Percentiles rank a stretch among this genome's conserved stretches.
Evolutionary conservation across 2,888 invertebrate genomes (phyloP).

Genomic region (Nomada flava): DNA sequence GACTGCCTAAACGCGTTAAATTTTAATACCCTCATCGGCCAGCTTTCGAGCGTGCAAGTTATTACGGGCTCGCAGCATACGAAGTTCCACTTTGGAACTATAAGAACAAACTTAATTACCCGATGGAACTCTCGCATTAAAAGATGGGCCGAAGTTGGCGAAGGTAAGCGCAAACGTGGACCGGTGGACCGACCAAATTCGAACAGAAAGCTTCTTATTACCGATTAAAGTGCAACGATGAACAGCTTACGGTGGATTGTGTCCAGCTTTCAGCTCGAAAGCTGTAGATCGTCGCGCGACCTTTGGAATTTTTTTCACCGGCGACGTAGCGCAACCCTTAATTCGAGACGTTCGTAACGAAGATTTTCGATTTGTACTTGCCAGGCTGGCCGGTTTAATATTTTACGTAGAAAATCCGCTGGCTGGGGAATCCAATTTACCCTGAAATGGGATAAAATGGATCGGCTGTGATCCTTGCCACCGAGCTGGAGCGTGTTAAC

Average conservation of each 20-base stretch:
- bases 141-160: not conserved
- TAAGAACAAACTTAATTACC: slow-evolving; percentile 18
- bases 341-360: slow-evolving; percentile 8
- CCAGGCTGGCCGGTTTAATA: slow-evolving; percentile 42
- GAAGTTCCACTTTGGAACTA: not conserved
- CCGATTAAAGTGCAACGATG: not conserved
- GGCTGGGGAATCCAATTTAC: slow-evolving; percentile 47
- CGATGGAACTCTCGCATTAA: not conserved
- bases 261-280: not conserved
- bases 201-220: not conserved
- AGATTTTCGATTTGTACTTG: slow-evolving; percentile 32
- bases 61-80: not conserved
- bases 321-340: slow-evolving; percentile 1
- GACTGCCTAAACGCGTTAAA: not conserved
- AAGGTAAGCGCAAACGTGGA: not conserved
- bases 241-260: not conserved
- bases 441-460: slow-evolving; percentile 41
- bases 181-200: not conserved
- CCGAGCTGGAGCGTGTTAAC: slow-evolving; percentile 41
- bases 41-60: not conserved
- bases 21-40: not conserved
- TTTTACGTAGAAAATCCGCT: slow-evolving; percentile 35
- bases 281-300: not conserved
- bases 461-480: slow-evolving; percentile 41
- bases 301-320: not conserved